phyloP scores from a whole-genome alignment of 2,797 vertebrate genomes.

The Hydrocynus forskahlii region DNA sequence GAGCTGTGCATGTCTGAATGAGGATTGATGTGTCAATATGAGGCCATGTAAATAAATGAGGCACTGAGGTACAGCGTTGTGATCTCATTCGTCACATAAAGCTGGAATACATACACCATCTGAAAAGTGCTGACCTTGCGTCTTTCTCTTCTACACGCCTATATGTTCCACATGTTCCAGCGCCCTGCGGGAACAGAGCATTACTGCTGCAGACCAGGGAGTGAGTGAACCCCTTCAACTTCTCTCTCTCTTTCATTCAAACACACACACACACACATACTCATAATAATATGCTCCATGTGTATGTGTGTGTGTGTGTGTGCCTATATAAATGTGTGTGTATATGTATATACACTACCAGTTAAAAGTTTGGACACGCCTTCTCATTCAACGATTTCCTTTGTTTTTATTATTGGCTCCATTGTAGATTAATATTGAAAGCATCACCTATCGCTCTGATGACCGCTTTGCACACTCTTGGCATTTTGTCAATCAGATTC shows the following conservation, averaged over 20 bases:
- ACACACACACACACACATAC: background rate
- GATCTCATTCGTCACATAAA: background rate
- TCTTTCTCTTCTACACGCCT: slow-evolving; percentile 13
- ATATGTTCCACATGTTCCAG: slow-evolving; percentile 17
- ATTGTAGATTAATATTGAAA: no score
- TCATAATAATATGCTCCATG: no score
- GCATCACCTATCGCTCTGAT: no score
- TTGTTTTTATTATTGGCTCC: no score
- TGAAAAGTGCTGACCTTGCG: slow-evolving; percentile 33
- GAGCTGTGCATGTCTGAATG: background rate
- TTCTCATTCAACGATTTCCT: no score
- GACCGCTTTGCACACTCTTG: no score
- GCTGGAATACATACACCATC: slow-evolving; percentile 10
- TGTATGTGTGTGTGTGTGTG: no score
- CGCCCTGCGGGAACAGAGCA: slow-evolving; percentile 15
- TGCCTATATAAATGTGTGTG: no score
- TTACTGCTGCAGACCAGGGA: slow-evolving; percentile 62
- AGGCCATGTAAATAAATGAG: slow-evolving; percentile 23
- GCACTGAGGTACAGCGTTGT: background rate
- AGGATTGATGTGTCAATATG: background rate
- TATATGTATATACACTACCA: no score
- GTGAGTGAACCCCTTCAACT: background rate
- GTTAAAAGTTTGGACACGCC: no score
- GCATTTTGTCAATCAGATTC: no score
- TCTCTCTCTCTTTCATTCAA: background rate